Base-by-base conservation (phyloP, 37 sponge, comb jelly and placozoan species). In the Spongilla lacustris region DNA sequence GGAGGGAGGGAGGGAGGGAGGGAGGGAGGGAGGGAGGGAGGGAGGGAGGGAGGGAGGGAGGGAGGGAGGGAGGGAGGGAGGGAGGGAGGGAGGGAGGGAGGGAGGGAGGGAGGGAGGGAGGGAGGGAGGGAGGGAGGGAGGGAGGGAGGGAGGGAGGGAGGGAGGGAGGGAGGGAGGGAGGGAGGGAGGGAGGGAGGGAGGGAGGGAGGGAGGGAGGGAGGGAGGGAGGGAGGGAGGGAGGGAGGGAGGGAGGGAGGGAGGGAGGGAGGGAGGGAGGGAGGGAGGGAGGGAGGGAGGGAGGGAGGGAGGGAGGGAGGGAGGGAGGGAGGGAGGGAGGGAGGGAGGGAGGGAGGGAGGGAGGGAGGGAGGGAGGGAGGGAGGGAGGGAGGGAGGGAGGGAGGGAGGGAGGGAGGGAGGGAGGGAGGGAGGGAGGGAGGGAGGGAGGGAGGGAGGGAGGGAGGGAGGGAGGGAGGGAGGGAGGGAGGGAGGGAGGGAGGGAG, bases 21-120 rank as follows among this genome's bases (percentile, higher is more conserved):
- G n/a, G 41, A 76, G 41, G 67, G 67, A 67, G 73, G 73, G 73
- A 32, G 73, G 38, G 41, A 31, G 58, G 73, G 74, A 76, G 73
- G 34, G 75, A 26, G 73, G 34, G 28, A 28, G 12, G 73, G 69
- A 6, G 41, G 83, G 76, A 2, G 83, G 74, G 0, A 29, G 80
- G 6, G 46, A 22, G 41, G 25, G 80, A 23, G 32, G 34, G 80
- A 66, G 80, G 80, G 29, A 23, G 6, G 75, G 11, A n/a, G 29
- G 79, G 35, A 38, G 26, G 79, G 46, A 11, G 23, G 66, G 26
- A n/a, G 17, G 46, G 29, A 11, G 46, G 50, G 6, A 13, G 49
- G 66, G 46, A 11, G 35, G 50, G 23, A 19, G 25, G 28, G 79
- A 37, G 21, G 50, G 22, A 24, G 26, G 28, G 80, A 29, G 80